phyloP scores from a whole-genome alignment of 2,888 invertebrate species.

The Allophyes oxyacanthae region DNA sequence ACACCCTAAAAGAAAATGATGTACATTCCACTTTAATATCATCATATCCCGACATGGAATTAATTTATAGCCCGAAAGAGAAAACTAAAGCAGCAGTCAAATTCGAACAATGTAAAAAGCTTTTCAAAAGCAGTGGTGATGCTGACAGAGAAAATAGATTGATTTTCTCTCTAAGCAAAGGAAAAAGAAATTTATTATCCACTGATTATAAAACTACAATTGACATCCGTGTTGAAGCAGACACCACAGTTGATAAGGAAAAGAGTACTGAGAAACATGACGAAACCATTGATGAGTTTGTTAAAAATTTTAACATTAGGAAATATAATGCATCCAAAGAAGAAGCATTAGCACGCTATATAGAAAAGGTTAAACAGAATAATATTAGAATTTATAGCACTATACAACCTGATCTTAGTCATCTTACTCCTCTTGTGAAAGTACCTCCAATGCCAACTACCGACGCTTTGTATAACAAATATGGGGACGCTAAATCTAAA shows the following conservation, averaged over 20 bases:
- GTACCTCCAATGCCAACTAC: rapidly evolving
- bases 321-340: not conserved
- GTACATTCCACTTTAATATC: slow-evolving; percentile 4
- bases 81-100: not conserved
- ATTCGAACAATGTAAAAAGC: not conserved
- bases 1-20: not conserved
- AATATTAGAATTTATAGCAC: slow-evolving; percentile 34
- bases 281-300: slow-evolving; percentile 14
- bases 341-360: not conserved
- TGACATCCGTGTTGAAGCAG: slow-evolving; percentile 2
- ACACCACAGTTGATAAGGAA: not conserved
- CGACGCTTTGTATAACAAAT: not conserved
- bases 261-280: not conserved
- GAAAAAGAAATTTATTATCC: slow-evolving; percentile 53
- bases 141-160: not conserved
- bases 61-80: not conserved
- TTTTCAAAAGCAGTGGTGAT: not conserved
- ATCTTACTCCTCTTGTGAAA: not conserved
- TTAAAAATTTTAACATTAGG: slow-evolving; percentile 1
- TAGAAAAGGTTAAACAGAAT: slow-evolving; percentile 16
- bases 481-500: not conserved
- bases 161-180: slow-evolving; percentile 3
- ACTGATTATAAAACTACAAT: not conserved
- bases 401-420: not conserved
- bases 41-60: not conserved